Conservation (phyloP, 2,797 vertebrate genomes). For the Rhinogobio ventralis region DNA sequence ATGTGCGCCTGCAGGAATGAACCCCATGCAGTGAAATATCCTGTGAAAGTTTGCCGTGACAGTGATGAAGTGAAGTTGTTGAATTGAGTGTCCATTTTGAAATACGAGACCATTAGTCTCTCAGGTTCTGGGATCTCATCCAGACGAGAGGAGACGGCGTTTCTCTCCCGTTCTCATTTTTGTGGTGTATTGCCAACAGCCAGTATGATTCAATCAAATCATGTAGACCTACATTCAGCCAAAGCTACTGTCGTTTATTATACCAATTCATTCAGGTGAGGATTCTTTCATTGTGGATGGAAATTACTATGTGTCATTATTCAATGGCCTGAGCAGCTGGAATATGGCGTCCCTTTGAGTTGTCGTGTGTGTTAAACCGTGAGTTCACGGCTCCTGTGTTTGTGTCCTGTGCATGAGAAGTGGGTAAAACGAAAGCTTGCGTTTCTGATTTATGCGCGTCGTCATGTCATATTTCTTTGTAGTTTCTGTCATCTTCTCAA, state of each 20-base stretch:
- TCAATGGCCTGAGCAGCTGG: not conserved
- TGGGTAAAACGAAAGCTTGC: not conserved
- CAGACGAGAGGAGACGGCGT: not conserved
- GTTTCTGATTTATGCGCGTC: not conserved
- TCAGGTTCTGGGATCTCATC: slow-evolving; percentile 41
- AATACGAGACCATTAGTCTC: slow-evolving; percentile 76
- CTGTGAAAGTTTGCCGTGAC: slow-evolving; percentile 49
- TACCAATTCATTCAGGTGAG: not conserved
- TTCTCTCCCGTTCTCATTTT: not conserved
- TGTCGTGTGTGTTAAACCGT: slow-evolving; percentile 18
- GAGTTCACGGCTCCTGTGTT: too few relatives aligned
- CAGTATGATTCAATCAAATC: slow-evolving; percentile 21
- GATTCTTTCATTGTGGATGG: not conserved
- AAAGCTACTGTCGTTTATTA: slow-evolving; percentile 19
- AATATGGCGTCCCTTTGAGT: too few relatives aligned
- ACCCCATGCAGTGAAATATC: not conserved
- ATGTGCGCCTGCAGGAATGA: not conserved
- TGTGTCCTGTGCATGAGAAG: not conserved
- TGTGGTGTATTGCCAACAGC: not conserved
- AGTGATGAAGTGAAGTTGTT: slow-evolving; percentile 69
- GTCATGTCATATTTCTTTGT: not conserved
- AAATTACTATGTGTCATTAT: slow-evolving; percentile 7
- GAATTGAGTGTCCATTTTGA: slow-evolving; percentile 66
- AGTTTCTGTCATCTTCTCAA: too few relatives aligned
- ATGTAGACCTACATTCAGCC: slow-evolving; percentile 5